Evolutionary conservation across 1,140 invertebrate species (phyloP), one percentile per base, ranked within the genome.

Genomic region (Zaprionus lachaisei): DNA sequence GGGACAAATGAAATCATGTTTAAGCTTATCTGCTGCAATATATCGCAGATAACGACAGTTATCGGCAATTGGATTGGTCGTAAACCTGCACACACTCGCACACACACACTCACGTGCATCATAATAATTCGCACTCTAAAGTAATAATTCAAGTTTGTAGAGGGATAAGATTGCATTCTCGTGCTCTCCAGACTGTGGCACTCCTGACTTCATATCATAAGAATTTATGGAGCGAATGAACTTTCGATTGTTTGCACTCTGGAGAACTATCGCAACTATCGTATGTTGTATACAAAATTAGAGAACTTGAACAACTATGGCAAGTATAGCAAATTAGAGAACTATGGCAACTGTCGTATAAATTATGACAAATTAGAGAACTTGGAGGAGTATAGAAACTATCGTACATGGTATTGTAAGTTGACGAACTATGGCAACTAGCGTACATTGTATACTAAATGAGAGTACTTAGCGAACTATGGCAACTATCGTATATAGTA

Each of bases 91-190:
- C 62, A 65, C 69, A 60, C 31, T 15, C 24, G 28, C 37, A 44
- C 24, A 41, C 37, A 44, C 24, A 22, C 34, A 70, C 60, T 72
- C 51, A 71, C 60, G 76, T n/a, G 26, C 51, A 41, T 51, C 51
- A 55, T 26, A 44, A 47, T 17, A 58, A 81, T 67, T 31, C 41
- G 28, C 77, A 37, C 81, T 75, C 34, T 47, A 28, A 54, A 65
- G 73, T 61, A 77, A 66, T 83, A 84, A 78, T 75, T 87, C 64
- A 75, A 84, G 63, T 80, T 72, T 20, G 51, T 65, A 61, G 78
- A 78, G 80, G 77, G 71, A 78, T 80, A 87, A 87, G 84, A 89
- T 83, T 89, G 81, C 68, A 81, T 15, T 64, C 63, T 49, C 17
- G 17, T 15, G 2, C 22, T 6, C 41, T 28, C 11, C 41, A 54